Evolutionary conservation across 2,888 invertebrate genomes (phyloP), one percentile per base, ranked within the genome.

Genomic region (Andrena bicolor): DNA sequence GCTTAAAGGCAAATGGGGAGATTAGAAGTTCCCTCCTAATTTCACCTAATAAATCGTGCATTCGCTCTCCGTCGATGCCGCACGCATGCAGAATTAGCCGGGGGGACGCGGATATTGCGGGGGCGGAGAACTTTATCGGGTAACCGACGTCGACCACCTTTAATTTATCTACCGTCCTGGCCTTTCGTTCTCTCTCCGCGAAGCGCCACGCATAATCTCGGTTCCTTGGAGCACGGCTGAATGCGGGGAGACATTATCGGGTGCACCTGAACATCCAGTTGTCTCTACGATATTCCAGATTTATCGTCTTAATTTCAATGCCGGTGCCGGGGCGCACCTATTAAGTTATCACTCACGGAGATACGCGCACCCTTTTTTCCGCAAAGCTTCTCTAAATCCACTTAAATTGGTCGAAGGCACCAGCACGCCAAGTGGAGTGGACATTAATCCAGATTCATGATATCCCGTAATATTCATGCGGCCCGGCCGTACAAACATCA

Each of bases 21-120:
- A 90, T 90, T 88, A 89, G 85, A 88, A 88, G 86, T 89, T 88
- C 71, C 75, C 82, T 76, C 74, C 84, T 86, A 87, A 88, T 90
- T 90, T 87, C 80, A 60, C 68, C 85, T 83, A 85, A 89, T 89
- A 88, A 84, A 88, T 89, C 85, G 82, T 83, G 69, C 66, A 64
- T 79, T 78, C 81, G 79, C 75, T 80, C 68, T 69, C 76, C 58
- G 53, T 78, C 85, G 81, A 71, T 80, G 73, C 80, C 64, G 75
- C 76, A 80, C 80, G 77, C 82, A 81, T 84, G 85, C 80, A 63
- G 80, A 86, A 86, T 86, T 86, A 86, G 80, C 82, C 79, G 69
- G 75, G 74, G 41, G 58, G 76, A 70, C 72, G 69, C 75, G 79
- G 84, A 84, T 86, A 86, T 77, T 86, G 84, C 79, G 76, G 64